Evolutionary conservation across 2,797 vertebrate species (phyloP).

Genomic region (Coranthus polyacanthus): DNA sequence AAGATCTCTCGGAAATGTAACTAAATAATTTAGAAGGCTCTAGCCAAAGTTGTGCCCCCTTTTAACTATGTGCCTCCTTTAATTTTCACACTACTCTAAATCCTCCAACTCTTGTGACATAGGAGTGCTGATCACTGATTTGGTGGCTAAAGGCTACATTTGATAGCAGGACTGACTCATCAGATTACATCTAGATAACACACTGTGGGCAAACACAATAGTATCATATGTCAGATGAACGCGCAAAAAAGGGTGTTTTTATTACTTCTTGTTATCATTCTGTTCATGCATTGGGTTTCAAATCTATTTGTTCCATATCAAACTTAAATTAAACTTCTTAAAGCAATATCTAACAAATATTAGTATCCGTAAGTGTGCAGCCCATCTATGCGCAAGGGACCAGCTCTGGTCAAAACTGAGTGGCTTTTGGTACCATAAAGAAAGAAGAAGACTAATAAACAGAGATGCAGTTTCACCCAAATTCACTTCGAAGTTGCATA

Average conservation of each 20-base stretch:
- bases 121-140: neutral
- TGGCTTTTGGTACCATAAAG: neutral
- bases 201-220: slow-evolving; percentile 4
- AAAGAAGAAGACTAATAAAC: neutral
- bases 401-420: neutral
- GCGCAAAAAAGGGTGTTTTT: no score
- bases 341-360: neutral
- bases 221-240: slow-evolving; percentile 2
- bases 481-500: neutral
- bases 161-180: slow-evolving; percentile 27
- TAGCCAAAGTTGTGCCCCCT: neutral
- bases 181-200: neutral
- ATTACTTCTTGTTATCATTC: neutral
- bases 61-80: neutral
- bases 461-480: neutral
- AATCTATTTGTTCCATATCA: neutral
- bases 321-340: neutral
- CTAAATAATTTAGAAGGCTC: neutral
- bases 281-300: neutral
- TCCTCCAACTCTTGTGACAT: neutral
- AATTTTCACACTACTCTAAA: neutral
- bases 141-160: slow-evolving; percentile 1
- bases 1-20: no score
- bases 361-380: no score
- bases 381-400: no score